Evolutionary conservation across 2,113 vertebrate genomes (phyloP).

Genomic region (Plecotus auritus): DNA sequence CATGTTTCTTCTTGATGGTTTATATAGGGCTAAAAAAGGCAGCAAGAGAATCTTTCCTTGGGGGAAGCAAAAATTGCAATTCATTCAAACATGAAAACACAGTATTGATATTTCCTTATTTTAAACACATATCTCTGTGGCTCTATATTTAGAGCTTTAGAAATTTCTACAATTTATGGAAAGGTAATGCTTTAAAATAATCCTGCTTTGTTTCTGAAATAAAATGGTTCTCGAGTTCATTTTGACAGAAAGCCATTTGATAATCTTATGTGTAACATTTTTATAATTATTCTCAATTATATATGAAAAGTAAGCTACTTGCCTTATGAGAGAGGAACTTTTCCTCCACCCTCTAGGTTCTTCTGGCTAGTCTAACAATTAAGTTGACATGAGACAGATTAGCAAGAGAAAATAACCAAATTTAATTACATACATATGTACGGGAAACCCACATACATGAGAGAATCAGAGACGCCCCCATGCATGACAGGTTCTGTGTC

Average conservation of each 20-base stretch:
- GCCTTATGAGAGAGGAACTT: neutral
- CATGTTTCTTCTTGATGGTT: neutral
- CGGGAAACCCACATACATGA: neutral
- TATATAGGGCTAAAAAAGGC: neutral
- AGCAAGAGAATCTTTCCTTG: neutral
- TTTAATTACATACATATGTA: neutral
- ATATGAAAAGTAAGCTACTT: neutral
- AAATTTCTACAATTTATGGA: neutral
- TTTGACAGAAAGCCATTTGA: neutral
- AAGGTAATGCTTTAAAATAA: neutral
- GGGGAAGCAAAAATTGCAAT: neutral
- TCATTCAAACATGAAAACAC: neutral
- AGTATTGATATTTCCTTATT: neutral
- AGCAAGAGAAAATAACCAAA: neutral
- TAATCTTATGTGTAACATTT: neutral
- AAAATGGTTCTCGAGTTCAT: neutral
- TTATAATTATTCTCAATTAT: neutral
- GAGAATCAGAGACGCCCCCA: neutral
- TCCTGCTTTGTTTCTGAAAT: neutral
- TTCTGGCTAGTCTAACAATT: neutral
- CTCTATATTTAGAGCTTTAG: neutral
- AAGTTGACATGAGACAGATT: neutral
- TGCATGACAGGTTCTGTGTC: neutral
- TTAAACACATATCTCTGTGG: neutral
- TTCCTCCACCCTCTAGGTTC: neutral